Evolutionary conservation across 2,888 invertebrate species (phyloP), one percentile per base, ranked within the genome.

Genomic region (Nasonia oneida): DNA sequence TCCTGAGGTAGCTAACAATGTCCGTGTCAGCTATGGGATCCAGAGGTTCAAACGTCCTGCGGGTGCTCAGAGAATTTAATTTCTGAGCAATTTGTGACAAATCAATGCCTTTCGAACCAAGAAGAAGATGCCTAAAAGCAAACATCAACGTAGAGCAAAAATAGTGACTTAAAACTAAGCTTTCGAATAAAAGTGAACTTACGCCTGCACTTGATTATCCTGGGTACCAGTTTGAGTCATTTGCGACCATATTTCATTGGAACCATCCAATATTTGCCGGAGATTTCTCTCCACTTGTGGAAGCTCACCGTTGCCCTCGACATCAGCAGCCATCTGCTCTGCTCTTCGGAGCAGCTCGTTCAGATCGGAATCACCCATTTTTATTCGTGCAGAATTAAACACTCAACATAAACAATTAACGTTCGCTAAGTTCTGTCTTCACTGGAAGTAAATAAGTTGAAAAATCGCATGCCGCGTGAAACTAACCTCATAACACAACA

Each of bases 81-180:
- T 98, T 98, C 90, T 98, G 97, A 5, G 98, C 97, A 89, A 99
- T 97, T 94, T 97, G 97, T n/a, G 98, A 98, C 77, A 99, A 94
- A 94, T 99, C 99, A 89, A 98, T 97, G 5, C 99, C 99, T 94
- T 97, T 97, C 0, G 98, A 97, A 0, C 98, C 98, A 89, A 99
- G 95, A 83, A 99, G 94, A 70, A 98, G 95, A 90, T 98, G 98
- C 0, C 98, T 98, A 77, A 83, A 89, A 88, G 23, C 81, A 12
- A 4, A 77, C 64, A 73, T 75, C 47, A 5, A 29, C 39, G 70
- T 61, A 14, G 29, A 61, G 10, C 39, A 76, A 75, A 76, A 75
- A 23, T 14, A n/a, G 33, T 64, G 67, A 29, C 4, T 2, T 6
- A 23, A 64, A 37, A 61, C 50, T 29, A 12, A 18, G 5, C 12